These are phyloP conservation scores for Dendrophyllia cribrosa DNA, from an alignment of 64 coral and sea anemone genomes.

Conservation along the genomic window DNA sequence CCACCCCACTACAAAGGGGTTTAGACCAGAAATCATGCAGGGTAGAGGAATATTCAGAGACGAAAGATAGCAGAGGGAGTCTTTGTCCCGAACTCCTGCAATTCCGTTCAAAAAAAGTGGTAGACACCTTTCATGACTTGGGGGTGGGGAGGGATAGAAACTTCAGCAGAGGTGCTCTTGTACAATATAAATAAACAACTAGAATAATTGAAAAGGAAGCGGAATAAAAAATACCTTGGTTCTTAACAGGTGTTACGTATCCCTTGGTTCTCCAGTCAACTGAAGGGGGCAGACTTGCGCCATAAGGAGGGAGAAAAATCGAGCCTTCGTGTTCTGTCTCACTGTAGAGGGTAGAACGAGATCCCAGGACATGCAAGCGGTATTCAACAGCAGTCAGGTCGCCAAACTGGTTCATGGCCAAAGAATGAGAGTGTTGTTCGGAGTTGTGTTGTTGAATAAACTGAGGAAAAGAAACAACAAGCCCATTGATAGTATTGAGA, in stretches of 20 bases:
- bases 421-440: constrained; percentile 27
- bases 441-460: constrained; percentile 61
- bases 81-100: too few species aligned
- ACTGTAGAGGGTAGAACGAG: neutral
- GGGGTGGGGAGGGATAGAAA: neutral
- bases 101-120: too few species aligned
- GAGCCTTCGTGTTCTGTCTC: constrained; percentile 51
- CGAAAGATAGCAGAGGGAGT: too few species aligned
- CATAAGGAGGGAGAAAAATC: constrained; percentile 46
- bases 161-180: neutral
- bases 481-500: neutral
- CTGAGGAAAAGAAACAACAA: constrained; percentile 27
- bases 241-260: constrained; percentile 91
- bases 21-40: too few species aligned
- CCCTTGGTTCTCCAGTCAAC: constrained; percentile 91
- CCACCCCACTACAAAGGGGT: too few species aligned
- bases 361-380: constrained; percentile 34
- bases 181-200: neutral
- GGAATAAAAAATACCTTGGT: constrained; percentile 72
- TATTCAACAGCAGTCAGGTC: constrained; percentile 73
- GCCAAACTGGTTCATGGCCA: constrained; percentile 82
- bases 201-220: neutral
- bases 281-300: constrained; percentile 39
- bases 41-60: too few species aligned
- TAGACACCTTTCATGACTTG: too few species aligned